These are phyloP conservation scores for Suncus etruscus DNA, from an alignment of 2,113 vertebrate genomes.

Conservation along the genomic window DNA sequence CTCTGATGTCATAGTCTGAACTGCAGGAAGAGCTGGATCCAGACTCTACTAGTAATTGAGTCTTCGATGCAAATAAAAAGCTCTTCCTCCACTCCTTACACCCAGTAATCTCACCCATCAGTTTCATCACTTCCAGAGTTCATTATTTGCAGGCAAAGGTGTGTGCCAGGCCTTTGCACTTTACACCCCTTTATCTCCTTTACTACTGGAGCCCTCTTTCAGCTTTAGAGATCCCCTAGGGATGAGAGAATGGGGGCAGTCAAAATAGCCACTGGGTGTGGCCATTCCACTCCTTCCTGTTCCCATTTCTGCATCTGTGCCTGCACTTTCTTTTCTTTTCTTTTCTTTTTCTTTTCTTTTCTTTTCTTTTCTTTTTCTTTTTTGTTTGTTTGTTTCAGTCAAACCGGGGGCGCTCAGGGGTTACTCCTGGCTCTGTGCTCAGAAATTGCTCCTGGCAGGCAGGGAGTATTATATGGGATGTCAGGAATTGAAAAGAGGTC, in stretches of 20 bases:
- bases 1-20: neutral
- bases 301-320: neutral
- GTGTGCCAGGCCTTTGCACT: neutral
- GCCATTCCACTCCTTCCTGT: too few species aligned
- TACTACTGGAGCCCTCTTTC: neutral
- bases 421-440: too few species aligned
- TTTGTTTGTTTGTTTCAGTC: too few species aligned
- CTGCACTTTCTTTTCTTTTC: neutral
- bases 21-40: neutral
- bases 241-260: neutral
- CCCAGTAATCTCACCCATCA: neutral
- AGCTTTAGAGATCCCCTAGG: neutral
- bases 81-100: neutral
- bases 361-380: too few species aligned
- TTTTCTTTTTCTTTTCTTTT: too few species aligned
- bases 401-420: too few species aligned
- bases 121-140: neutral
- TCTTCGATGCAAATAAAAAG: neutral
- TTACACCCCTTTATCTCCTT: neutral
- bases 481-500: too few species aligned
- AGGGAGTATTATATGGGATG: too few species aligned
- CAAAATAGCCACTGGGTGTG: fast-evolving
- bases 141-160: neutral
- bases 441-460: too few species aligned
- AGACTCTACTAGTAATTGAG: neutral